phyloP scores from a whole-genome alignment of 2,113 vertebrate genomes.

The Phyllopteryx taeniolatus region DNA sequence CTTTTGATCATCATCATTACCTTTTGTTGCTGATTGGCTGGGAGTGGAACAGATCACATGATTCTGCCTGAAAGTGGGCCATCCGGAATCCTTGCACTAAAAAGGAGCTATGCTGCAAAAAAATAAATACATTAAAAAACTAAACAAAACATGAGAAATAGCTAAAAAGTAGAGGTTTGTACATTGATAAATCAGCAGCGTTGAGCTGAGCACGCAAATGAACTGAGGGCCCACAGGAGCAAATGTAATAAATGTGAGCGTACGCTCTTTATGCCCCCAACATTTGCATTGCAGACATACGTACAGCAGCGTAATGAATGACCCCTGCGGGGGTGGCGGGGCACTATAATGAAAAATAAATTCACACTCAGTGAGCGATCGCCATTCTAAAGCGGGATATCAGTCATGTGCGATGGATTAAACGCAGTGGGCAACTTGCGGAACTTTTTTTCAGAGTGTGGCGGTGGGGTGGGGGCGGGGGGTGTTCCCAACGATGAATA shows the following conservation, averaged over 20 bases:
- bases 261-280: not conserved
- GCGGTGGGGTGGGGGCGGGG: not conserved
- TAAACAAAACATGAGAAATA: not conserved
- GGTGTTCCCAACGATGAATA: not conserved
- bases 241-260: constrained; percentile 10
- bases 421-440: constrained; percentile 5
- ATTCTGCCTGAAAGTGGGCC: not conserved
- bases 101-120: not conserved
- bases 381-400: constrained; percentile 9
- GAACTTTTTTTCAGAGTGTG: not conserved
- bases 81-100: not conserved
- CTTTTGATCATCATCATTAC: not conserved
- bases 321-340: constrained; percentile 7
- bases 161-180: not conserved
- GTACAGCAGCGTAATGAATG: constrained; percentile 1
- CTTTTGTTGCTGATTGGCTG: not conserved
- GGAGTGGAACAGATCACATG: not conserved
- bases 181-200: not conserved
- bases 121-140: not conserved
- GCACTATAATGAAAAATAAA: constrained; percentile 12
- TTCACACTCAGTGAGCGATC: constrained; percentile 8
- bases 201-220: not conserved
- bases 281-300: constrained; percentile 5
- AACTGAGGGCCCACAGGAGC: not conserved
- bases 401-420: constrained; percentile 13